Base-by-base conservation (phyloP, 1,140 invertebrate genomes). In the Oreohelix idahoensis region DNA sequence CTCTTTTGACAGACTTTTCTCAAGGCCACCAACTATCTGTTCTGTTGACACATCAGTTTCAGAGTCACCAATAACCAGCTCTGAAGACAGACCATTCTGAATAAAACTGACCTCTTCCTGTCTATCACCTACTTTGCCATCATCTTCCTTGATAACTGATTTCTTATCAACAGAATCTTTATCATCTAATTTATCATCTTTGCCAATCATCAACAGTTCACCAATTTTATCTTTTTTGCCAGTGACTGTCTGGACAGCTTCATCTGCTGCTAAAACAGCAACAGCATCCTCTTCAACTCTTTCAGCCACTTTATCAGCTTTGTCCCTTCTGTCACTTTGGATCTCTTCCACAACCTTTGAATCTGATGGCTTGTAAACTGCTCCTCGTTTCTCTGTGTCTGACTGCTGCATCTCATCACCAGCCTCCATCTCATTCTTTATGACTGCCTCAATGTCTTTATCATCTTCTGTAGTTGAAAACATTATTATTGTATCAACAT, bases 251-350 rank as follows among this genome's bases (percentile, higher is more conserved):
- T 58, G 15, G 4, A 15, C 45, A 49, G 5, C 2, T 15, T 23
- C 53, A 58, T 58, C 53, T 58, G 15, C 26, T 58, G 20, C 26
- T 15, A 20, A 23, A 2, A 4, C 53, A 58, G 20, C 53, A 15
- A 58, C 53, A 23, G 53, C 5, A 15, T 58, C 53, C 26, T 20
- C 20, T 10, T 58, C 45, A 39, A 70, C 66, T 45, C 29, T 45
- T 78, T 51, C 71, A 74, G 73, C 11, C n/a, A 66, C 42, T 66
- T 36, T 32, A 35, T 83, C 75, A 42, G 76, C 74, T 29, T 81
- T 91, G 78, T 26, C 88, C 83, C 80, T 88, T 90, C 15, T 81
- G 36, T 92, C 89, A 71, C 92, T 89, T 49, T 75, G 20, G 29
- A 36, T 38, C 49, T 39, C 53, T 78, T 78, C 42, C 5, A 8